Percentiles rank a stretch among this genome's conserved stretches.
Conservation (phyloP, 2,113 vertebrate genomes). For the Nicator chloris region DNA sequence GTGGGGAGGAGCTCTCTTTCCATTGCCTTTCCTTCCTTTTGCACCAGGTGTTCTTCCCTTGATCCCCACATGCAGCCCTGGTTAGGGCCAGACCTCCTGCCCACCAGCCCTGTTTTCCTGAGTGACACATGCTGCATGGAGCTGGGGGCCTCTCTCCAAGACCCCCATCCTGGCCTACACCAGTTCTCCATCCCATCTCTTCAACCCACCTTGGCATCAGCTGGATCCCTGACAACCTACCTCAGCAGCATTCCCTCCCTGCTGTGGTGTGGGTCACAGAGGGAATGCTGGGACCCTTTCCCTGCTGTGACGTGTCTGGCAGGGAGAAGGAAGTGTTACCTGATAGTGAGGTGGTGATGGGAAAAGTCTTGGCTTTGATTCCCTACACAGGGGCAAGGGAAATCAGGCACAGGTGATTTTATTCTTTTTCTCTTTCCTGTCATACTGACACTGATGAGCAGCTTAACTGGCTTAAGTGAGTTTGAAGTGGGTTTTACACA, state of each 20-base stretch:
- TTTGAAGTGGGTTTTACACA: not conserved
- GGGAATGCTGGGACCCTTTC: not conserved
- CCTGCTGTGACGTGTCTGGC: not conserved
- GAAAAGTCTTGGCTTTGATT: not conserved
- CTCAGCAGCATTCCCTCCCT: not conserved
- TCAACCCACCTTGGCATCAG: too few relatives aligned
- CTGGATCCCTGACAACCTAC: too few relatives aligned
- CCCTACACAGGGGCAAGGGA: not conserved
- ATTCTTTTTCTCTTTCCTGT: not conserved
- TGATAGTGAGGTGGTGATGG: rapidly evolving
- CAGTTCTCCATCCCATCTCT: not conserved
- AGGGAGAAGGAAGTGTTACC: not conserved
- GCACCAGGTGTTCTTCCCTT: not conserved
- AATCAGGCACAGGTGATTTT: not conserved
- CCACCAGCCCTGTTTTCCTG: not conserved
- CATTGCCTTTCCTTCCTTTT: not conserved
- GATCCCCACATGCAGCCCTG: not conserved
- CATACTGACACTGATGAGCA: not conserved
- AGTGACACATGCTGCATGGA: not conserved
- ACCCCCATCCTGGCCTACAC: not conserved
- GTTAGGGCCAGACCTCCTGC: not conserved
- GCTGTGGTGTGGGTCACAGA: rapidly evolving
- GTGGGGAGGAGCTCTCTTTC: not conserved
- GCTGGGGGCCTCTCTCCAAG: rapidly evolving
- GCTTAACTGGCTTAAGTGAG: not conserved